Conservation (phyloP, 1,140 invertebrate genomes). For the Cepaea nemoralis region DNA sequence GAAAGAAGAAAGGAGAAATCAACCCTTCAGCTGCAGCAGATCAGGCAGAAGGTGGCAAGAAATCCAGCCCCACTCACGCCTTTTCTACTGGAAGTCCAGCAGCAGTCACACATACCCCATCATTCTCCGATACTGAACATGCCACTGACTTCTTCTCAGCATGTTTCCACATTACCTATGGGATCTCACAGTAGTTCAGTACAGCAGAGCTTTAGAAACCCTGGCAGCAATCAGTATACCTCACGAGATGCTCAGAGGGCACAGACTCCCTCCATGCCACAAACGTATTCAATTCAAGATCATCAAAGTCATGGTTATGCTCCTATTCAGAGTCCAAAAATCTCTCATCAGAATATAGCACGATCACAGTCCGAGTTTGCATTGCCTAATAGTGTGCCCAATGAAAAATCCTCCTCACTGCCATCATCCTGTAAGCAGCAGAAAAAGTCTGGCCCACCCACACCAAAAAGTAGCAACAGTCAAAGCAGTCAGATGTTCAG, state of each 20-base stretch:
- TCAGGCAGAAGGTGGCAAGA: background rate
- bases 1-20: conserved; percentile 53
- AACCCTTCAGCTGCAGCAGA: background rate
- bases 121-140: conserved; percentile 11
- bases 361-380: conserved; percentile 20
- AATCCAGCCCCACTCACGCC: conserved; percentile 4
- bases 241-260: conserved; percentile 28
- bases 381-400: background rate
- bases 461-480: background rate
- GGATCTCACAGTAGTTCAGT: background rate
- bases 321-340: conserved; percentile 22
- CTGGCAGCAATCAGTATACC: conserved; percentile 33
- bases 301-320: conserved; percentile 32
- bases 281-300: conserved; percentile 25
- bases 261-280: conserved; percentile 34
- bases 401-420: background rate
- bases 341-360: conserved; percentile 16
- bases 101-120: background rate
- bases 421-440: conserved; percentile 12
- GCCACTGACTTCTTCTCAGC: conserved; percentile 19
- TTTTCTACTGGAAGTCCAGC: conserved; percentile 23
- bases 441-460: background rate
- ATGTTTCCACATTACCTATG: conserved; percentile 35
- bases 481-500: conserved; percentile 21
- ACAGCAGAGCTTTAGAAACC: conserved; percentile 23